Base-by-base conservation (phyloP, 2,888 invertebrate genomes). In the Mechanitis messenoides region DNA sequence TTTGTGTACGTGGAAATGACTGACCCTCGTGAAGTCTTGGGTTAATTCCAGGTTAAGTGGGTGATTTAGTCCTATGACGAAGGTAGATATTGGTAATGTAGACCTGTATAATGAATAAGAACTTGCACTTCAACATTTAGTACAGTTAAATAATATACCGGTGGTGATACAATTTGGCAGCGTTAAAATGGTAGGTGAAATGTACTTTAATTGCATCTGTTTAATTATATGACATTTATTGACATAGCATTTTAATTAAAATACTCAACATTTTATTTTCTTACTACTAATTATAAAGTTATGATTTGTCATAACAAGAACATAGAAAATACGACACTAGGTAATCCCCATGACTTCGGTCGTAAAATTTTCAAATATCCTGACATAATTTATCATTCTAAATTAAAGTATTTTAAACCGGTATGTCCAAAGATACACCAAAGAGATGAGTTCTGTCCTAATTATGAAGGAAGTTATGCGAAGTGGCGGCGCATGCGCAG, bases 401-500 rank as follows among this genome's bases (percentile, higher is more conserved):
- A 1, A 11, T 42, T 3, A 20, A 20, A 20, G 20, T 20, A 20
- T 20, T 20, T 20, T 20, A 20, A 20, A 20, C 2, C 6, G 3
- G 11, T 9, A 42, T 9, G 9, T 42, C 11, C 11, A 42, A 42
- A 42, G 11, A 42, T 7, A 9, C 42, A 42, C 35, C 35, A 35
- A 35, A 5, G 6, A 35, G 35, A 35, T 35, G 9, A 42, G 9
- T 5, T 42, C 42, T 42, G 69, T 61, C 73, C 70, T 70, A 71
- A 72, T 76, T 74, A 74, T 74, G 73, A 72, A 76, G 74, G 68
- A 71, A 72, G 69, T 71, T 64, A 72, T 69, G 69, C 66, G 60
- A 74, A 72, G 72, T 74, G 74, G 72, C 69, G 70, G 73, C 72
- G 76, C 73, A 76, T 74, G 74, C 71, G 70, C 67, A 69, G 71